A percentile compares a stretch with the other conserved stretches of the same genome.
Evolutionary conservation across 2,113 vertebrate genomes (phyloP).

Genomic region (Caracal caracal): DNA sequence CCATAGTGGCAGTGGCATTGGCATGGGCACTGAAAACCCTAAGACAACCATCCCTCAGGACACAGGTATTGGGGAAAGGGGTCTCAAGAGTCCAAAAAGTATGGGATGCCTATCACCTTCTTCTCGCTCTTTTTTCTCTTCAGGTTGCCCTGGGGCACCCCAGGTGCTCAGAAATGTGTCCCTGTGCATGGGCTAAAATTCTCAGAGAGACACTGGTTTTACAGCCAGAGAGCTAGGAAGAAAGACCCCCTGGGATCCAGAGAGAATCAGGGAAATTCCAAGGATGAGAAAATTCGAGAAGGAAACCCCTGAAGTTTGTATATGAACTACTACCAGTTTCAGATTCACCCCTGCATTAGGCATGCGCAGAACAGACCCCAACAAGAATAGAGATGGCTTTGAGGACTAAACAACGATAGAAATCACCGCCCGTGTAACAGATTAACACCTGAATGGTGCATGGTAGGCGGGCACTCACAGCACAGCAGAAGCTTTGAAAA

Average conservation of each 20-base stretch:
- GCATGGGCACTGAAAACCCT: neutral
- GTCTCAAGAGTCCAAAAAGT: neutral
- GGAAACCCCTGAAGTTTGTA: neutral
- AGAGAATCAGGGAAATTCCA: neutral
- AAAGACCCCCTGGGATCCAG: neutral
- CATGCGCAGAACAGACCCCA: neutral
- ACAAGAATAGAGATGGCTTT: neutral
- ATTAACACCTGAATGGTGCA: neutral
- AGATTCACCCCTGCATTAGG: neutral
- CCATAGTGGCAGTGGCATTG: too few relatives aligned
- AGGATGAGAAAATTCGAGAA: neutral
- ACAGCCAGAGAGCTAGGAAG: neutral
- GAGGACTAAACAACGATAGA: neutral
- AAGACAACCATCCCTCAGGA: neutral
- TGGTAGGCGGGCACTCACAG: neutral
- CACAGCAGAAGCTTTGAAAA: neutral
- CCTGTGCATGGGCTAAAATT: neutral
- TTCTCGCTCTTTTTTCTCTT: neutral
- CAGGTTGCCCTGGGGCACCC: neutral
- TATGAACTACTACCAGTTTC: neutral
- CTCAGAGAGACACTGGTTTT: neutral
- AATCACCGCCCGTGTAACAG: neutral
- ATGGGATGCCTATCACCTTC: neutral
- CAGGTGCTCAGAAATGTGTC: neutral
- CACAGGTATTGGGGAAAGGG: neutral